Evolutionary conservation across 2,797 vertebrate genomes (phyloP).

Genomic region (Darevskia nairensis): DNA sequence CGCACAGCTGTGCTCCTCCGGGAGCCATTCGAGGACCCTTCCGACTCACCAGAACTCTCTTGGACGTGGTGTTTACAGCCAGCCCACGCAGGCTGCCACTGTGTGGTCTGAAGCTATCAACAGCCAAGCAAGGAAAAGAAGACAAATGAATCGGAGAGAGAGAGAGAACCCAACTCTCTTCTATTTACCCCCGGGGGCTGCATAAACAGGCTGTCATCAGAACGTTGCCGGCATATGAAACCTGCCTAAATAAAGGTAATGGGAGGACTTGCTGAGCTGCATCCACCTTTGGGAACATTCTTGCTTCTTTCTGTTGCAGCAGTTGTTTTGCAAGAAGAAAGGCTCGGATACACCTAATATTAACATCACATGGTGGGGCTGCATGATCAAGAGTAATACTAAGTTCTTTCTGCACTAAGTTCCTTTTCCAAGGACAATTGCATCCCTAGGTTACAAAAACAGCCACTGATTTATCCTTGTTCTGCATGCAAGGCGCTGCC

Average conservation of each 20-base stretch:
- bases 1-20: conserved; percentile 73
- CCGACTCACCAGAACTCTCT: conserved; percentile 67
- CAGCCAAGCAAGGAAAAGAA: conserved; percentile 41
- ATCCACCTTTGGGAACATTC: conserved; percentile 31
- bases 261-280: conserved; percentile 29
- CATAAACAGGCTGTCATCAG: conserved; percentile 41
- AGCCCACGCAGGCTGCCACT: conserved; percentile 59
- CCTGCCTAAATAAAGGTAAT: conserved; percentile 46
- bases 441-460: neutral
- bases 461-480: conserved; percentile 10
- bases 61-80: conserved; percentile 67
- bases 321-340: neutral
- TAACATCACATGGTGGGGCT: neutral
- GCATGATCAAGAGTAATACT: neutral
- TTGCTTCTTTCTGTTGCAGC: neutral
- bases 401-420: neutral
- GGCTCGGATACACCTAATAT: neutral
- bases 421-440: neutral
- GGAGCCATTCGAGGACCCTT: conserved; percentile 72
- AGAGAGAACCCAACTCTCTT: conserved; percentile 51
- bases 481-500: neutral
- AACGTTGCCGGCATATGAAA: neutral
- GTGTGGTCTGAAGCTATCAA: conserved; percentile 75
- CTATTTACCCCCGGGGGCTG: conserved; percentile 36
- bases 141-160: conserved; percentile 63